Conservation (phyloP, 1,140 invertebrate genomes). For the Chymomyza costata region DNA sequence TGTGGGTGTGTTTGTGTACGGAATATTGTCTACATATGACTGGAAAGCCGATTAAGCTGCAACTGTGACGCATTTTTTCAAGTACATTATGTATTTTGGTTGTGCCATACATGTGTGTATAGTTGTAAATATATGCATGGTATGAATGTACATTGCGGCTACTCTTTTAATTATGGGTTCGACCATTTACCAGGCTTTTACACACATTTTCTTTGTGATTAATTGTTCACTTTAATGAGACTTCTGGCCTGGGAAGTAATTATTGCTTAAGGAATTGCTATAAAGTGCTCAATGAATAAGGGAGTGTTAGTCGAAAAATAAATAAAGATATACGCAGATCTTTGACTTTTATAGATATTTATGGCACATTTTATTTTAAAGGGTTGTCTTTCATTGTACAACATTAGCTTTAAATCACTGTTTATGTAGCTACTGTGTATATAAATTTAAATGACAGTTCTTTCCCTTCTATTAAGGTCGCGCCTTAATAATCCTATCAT, state of each 20-base stretch:
- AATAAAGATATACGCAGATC: conserved; percentile 59
- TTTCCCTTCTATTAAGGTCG: too few species aligned
- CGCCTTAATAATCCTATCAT: too few species aligned
- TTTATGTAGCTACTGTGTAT: too few species aligned
- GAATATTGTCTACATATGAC: conserved; percentile 38
- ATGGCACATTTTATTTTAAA: conserved; percentile 24
- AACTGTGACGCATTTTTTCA: conserved; percentile 33
- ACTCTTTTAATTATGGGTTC: conserved; percentile 43
- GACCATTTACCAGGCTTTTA: conserved; percentile 15
- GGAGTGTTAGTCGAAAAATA: conserved; percentile 12
- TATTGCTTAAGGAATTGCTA: conserved; percentile 27
- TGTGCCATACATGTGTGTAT: too few species aligned
- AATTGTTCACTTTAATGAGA: conserved; percentile 51
- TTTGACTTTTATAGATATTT: too few species aligned
- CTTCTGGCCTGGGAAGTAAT: conserved; percentile 17
- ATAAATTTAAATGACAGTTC: too few species aligned
- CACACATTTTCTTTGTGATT: conserved; percentile 50
- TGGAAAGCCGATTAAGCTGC: conserved; percentile 52
- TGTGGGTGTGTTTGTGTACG: conserved; percentile 2
- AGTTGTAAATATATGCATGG: too few species aligned
- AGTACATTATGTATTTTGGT: conserved; percentile 29
- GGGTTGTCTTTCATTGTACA: conserved; percentile 1
- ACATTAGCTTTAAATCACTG: too few species aligned
- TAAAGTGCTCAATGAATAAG: too few species aligned
- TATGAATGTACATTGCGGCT: not conserved